Conservation (phyloP, 2,797 vertebrate species). For the Melanotaenia nigrans region DNA sequence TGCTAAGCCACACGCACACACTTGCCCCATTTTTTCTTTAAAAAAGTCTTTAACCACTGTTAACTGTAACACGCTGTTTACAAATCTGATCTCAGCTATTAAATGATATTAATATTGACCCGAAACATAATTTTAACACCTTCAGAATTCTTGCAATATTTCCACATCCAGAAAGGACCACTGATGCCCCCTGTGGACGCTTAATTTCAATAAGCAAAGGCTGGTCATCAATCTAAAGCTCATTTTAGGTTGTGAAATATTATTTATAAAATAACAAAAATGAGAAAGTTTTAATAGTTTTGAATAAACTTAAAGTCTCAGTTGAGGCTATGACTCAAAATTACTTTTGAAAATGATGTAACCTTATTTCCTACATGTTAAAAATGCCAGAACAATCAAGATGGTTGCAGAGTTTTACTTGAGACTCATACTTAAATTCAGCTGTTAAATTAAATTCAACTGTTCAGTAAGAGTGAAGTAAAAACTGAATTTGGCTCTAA, state of each 20-base stretch:
- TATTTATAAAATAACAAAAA: not conserved
- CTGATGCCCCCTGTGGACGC: slow-evolving; percentile 71
- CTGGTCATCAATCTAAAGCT: not conserved
- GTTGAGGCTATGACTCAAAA: too few relatives aligned
- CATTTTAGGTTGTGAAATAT: not conserved
- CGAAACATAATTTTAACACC: not conserved
- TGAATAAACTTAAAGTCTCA: too few relatives aligned
- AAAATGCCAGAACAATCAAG: too few relatives aligned
- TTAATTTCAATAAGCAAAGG: not conserved
- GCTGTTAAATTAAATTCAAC: too few relatives aligned
- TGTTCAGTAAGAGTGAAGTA: too few relatives aligned
- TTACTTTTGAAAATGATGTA: too few relatives aligned
- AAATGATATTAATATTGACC: not conserved
- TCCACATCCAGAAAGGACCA: slow-evolving; percentile 39
- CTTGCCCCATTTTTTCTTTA: not conserved
- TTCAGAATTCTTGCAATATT: not conserved
- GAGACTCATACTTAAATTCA: too few relatives aligned
- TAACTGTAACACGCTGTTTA: accelerated
- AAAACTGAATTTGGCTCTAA: too few relatives aligned
- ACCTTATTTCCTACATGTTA: too few relatives aligned
- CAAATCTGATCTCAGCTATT: not conserved
- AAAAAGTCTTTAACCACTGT: not conserved
- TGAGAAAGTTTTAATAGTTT: not conserved
- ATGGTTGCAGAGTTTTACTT: too few relatives aligned
- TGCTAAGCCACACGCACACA: not conserved